phyloP scores from a whole-genome alignment of 2,113 vertebrate species.

The Rutilus rutilus region DNA sequence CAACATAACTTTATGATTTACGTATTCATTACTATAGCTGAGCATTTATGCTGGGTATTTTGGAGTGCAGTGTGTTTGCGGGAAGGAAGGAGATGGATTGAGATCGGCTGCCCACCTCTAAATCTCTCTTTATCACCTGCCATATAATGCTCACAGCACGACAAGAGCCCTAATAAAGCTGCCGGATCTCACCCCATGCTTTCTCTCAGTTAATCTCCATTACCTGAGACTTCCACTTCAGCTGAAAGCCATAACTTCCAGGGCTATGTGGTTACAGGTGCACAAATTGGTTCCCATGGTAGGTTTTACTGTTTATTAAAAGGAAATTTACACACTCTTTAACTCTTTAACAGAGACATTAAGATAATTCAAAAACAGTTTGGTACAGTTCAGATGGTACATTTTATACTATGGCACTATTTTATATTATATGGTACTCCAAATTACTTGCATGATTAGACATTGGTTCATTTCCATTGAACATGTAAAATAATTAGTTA shows the following conservation, averaged over 20 bases:
- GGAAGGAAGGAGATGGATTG: slow-evolving; percentile 21
- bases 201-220: slow-evolving; percentile 39
- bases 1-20: slow-evolving; percentile 1
- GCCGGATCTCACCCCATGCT: slow-evolving; percentile 42
- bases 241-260: background rate
- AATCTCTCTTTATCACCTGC: slow-evolving; percentile 71
- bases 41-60: background rate
- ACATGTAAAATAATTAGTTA: background rate
- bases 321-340: background rate
- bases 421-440: background rate
- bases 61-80: background rate
- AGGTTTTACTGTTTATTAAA: slow-evolving; percentile 19
- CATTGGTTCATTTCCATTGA: background rate
- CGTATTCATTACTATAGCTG: slow-evolving; percentile 38
- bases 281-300: slow-evolving; percentile 17
- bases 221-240: slow-evolving; percentile 1
- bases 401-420: no score
- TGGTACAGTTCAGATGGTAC: background rate
- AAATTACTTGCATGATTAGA: background rate
- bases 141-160: slow-evolving; percentile 55
- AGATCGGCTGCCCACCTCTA: slow-evolving; percentile 56
- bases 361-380: background rate
- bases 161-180: slow-evolving; percentile 61
- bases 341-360: slow-evolving; percentile 10
- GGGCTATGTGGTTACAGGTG: slow-evolving; percentile 23